Base-by-base conservation (phyloP, 2,797 vertebrate genomes). In the Brotula barbata region DNA sequence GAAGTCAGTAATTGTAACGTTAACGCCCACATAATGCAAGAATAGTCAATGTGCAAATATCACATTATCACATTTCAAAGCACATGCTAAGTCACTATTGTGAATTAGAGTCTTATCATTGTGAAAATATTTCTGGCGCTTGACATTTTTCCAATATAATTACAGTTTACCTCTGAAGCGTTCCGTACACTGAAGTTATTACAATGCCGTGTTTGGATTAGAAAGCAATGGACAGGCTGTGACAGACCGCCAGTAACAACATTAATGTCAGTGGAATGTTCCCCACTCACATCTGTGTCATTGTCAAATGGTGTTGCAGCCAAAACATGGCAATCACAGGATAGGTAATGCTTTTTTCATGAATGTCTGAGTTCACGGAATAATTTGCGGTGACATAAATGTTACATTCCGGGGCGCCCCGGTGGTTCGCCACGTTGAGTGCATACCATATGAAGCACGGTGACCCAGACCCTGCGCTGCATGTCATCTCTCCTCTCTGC, bases 41-140 rank as follows among this genome's bases (percentile, higher is more conserved):
- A 78, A 74, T 45, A 76, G 71, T 47, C 45, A 39, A 54, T 17
- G 54, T 73, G 73, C 37, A 81, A 82, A 84, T 76, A 82, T 78
- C 65, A 71, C 68, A 80, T 69, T 55, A 73, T 74, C 63, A 68
- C 57, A 64, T 74, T 61, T 42, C 55, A 39, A 68, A 56, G 44
- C 23, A 50, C 60, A 52, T 14, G 34, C 64, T 45, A 58, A 51
- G 48, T 16, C 19, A 22, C 42, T 56, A 71, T 64, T 70, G 75
- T 70, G n/a, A 53, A 54, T 52, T 53, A 43, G 11, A 7, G 7
- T 51, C 58, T 67, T 55, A 64, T 75, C 36, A 25, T 68, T 16
- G 57, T 25, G 40, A 65, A 64, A 61, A 58, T 53, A 43, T 44
- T 61, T 48, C 53, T 67, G 58, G 51, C 63, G 48, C 33, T 10